Evolutionary conservation across 2,113 vertebrate species (phyloP).

Genomic region (Gymnobelideus leadbeateri): DNA sequence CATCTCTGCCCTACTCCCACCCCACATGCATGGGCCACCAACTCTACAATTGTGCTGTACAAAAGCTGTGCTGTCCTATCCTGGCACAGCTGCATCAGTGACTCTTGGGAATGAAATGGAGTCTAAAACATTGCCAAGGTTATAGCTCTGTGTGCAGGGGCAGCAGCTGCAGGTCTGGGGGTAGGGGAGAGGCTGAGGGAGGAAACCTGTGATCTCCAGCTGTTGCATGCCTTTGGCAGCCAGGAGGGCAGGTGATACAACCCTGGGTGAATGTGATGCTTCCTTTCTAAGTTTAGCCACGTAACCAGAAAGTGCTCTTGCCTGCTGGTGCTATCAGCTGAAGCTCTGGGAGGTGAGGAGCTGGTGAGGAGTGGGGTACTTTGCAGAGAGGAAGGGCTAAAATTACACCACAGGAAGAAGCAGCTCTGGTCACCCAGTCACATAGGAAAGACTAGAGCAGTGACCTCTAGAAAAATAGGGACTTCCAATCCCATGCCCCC

Average conservation of each 20-base stretch:
- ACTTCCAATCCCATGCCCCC: not conserved
- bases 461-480: not conserved
- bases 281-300: not conserved
- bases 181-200: not conserved
- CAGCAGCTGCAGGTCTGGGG: not conserved
- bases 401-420: not conserved
- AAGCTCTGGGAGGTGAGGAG: not conserved
- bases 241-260: not conserved
- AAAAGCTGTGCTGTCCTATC: not conserved
- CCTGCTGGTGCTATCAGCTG: not conserved
- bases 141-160: not conserved
- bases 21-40: not conserved
- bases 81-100: not conserved
- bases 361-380: not conserved
- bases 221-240: not conserved
- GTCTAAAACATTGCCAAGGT: not conserved
- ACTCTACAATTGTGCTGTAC: not conserved
- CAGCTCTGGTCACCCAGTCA: not conserved
- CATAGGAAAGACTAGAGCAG: not conserved
- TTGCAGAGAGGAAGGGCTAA: not conserved
- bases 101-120: not conserved
- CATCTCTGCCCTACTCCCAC: not conserved
- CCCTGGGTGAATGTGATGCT: not conserved
- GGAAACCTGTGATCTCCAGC: not conserved
- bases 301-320: not conserved